These are phyloP conservation scores for Schizopygopsis pylzovi DNA, from an alignment of 2,797 vertebrate species.

Conservation along the genomic window DNA sequence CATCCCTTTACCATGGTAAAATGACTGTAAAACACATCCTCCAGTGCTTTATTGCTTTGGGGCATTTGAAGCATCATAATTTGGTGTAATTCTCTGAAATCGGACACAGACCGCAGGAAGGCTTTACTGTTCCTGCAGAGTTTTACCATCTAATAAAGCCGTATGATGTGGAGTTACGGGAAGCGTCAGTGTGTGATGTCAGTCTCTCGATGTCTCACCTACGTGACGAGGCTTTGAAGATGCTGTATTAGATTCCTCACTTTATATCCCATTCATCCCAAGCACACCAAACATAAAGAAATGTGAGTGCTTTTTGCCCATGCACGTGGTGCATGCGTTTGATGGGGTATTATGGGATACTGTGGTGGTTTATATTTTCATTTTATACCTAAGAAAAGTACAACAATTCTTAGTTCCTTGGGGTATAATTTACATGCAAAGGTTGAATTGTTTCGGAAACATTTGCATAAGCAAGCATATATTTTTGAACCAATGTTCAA, in stretches of 20 bases:
- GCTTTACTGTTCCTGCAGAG: neutral
- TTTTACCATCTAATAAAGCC: neutral
- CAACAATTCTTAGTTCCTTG: neutral
- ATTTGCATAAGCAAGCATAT: too few species aligned
- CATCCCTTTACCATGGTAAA: neutral
- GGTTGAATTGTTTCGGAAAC: too few species aligned
- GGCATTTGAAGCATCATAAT: neutral
- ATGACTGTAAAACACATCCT: neutral
- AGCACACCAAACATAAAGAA: neutral
- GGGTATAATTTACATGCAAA: neutral
- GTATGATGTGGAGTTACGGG: neutral
- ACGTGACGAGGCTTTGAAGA: neutral
- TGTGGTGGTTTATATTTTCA: neutral
- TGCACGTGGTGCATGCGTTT: too few species aligned
- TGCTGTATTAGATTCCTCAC: neutral
- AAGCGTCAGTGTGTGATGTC: conserved; percentile 2
- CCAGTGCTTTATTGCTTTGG: neutral
- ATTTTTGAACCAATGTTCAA: too few species aligned
- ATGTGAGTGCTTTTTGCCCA: neutral
- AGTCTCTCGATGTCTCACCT: neutral
- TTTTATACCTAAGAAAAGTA: neutral
- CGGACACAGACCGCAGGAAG: neutral
- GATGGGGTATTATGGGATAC: too few species aligned
- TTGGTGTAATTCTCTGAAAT: neutral
- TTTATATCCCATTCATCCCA: neutral